phyloP scores from a whole-genome alignment of 2,113 vertebrate species.

The Siniperca knerii region DNA sequence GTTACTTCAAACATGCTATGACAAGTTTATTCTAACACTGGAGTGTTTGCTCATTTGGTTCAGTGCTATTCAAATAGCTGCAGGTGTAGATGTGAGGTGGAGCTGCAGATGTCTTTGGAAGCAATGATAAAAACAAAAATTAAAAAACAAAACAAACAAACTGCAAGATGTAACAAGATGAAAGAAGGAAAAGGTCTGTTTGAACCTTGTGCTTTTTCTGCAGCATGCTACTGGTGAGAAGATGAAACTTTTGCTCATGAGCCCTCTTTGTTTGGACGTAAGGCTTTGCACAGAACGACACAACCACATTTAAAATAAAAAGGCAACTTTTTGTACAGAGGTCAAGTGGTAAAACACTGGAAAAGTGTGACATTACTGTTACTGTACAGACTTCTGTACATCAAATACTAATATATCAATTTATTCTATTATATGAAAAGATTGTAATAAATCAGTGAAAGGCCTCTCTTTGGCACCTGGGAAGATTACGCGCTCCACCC shows the following conservation, averaged over 20 bases:
- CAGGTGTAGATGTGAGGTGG: neutral
- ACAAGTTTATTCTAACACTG: neutral
- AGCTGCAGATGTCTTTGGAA: neutral
- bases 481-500: constrained; percentile 90
- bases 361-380: neutral
- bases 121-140: too few species aligned
- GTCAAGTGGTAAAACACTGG: neutral
- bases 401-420: neutral
- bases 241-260: neutral
- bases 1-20: neutral
- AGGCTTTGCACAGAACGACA: neutral
- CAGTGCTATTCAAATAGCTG: neutral
- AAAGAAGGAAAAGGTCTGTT: neutral
- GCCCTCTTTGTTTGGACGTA: neutral
- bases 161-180: neutral
- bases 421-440: neutral
- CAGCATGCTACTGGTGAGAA: neutral
- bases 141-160: too few species aligned
- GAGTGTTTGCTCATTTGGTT: neutral
- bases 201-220: neutral
- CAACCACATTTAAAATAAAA: neutral
- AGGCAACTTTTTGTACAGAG: too few species aligned
- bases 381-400: neutral
- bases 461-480: constrained; percentile 83
- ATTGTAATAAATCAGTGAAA: neutral